A percentile compares a stretch with the other conserved stretches of the same genome.
Evolutionary conservation across 2,888 invertebrate genomes (phyloP).

Genomic region (Ichneumoninae sp.): DNA sequence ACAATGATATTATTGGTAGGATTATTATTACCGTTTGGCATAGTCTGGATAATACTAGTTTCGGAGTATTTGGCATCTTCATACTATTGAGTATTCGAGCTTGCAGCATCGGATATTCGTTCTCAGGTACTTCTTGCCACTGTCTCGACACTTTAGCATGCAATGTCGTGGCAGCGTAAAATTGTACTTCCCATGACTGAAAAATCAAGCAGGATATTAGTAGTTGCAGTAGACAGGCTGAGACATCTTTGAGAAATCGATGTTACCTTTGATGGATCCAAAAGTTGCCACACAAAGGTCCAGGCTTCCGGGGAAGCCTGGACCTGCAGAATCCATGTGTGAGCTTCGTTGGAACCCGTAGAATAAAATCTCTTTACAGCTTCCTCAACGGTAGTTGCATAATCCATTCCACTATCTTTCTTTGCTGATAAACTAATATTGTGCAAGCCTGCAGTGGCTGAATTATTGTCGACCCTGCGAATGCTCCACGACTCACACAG

Average conservation of each 20-base stretch:
- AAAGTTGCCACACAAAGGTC: conserved; percentile 96
- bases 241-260: neutral
- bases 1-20: neutral
- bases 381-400: conserved; percentile 83
- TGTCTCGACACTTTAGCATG: conserved; percentile 94
- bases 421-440: neutral
- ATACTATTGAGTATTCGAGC: conserved; percentile 91
- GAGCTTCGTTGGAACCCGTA: conserved; percentile 90
- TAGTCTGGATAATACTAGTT: conserved; percentile 93
- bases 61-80: conserved; percentile 92
- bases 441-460: neutral
- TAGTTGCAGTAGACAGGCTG: too few relatives aligned
- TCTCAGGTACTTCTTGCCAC: conserved; percentile 94
- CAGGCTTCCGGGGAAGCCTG: conserved; percentile 95
- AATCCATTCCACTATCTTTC: conserved; percentile 77
- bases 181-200: conserved; percentile 95
- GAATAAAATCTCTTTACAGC: conserved; percentile 86
- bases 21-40: conserved; percentile 92
- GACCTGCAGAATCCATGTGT: conserved; percentile 93
- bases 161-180: conserved; percentile 96
- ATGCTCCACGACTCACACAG: conserved; percentile 4
- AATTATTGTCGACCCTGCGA: neutral
- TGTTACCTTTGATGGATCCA: conserved; percentile 91
- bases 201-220: conserved; percentile 72
- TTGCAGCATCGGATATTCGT: conserved; percentile 91